These are phyloP conservation scores for Zaprionus gabonicus DNA, from an alignment of 1,140 invertebrate genomes.

Conservation along the genomic window DNA sequence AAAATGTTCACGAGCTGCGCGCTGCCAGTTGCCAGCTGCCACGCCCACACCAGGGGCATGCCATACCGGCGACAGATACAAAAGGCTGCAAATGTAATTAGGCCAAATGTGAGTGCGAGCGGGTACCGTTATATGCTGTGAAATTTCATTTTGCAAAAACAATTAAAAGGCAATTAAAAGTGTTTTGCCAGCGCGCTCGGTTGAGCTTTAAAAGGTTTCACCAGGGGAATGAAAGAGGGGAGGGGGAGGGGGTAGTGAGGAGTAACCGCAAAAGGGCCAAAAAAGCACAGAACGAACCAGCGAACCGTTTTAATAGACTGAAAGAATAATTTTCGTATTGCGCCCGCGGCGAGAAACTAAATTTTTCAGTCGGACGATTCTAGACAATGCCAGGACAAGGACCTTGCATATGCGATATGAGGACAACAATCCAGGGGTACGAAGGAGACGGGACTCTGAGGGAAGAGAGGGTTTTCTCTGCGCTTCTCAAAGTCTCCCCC, in stretches of 20 bases:
- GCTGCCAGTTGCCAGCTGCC: slow-evolving; percentile 16
- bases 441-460: not conserved
- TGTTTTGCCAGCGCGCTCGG: slow-evolving; percentile 59
- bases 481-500: slow-evolving; percentile 11
- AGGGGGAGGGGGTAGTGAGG: not conserved
- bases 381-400: slow-evolving; percentile 25
- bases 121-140: slow-evolving; percentile 47
- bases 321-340: slow-evolving; percentile 45
- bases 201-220: slow-evolving; percentile 56
- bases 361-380: slow-evolving; percentile 32
- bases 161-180: slow-evolving; percentile 83
- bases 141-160: slow-evolving; percentile 71
- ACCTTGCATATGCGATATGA: slow-evolving; percentile 53
- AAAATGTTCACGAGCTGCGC: slow-evolving; percentile 55
- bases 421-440: not conserved
- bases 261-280: slow-evolving; percentile 35
- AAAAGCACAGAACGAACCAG: slow-evolving; percentile 13
- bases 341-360: slow-evolving; percentile 64
- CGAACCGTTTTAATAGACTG: slow-evolving; percentile 64
- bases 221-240: no score
- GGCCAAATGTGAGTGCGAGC: slow-evolving; percentile 59
- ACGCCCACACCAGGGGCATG: slow-evolving; percentile 18
- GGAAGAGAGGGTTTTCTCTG: not conserved
- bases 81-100: slow-evolving; percentile 67
- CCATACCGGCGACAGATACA: slow-evolving; percentile 8